Evolutionary conservation across 2,888 invertebrate genomes (phyloP), one percentile per base, ranked within the genome.

Genomic region (Drosophila ezoana): DNA sequence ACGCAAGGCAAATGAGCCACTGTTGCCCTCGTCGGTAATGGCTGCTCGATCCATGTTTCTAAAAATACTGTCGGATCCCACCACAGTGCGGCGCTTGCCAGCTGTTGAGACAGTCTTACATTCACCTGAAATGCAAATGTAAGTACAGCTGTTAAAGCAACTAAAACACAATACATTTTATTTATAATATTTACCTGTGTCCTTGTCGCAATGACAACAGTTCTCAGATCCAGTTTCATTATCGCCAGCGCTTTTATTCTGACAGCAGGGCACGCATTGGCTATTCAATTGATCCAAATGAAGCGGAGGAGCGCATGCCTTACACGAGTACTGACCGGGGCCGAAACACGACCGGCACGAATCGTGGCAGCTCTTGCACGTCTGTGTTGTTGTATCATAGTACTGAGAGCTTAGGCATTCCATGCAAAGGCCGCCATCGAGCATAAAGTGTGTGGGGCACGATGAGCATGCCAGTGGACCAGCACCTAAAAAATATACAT

Each of bases 211-310:
- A 9, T 70, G 71, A 48, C 81, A 81, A 38, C 81, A 81, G 23
- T 66, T 64, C 1, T 53, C 81, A 1, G 76, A 14, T 18, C 52
- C 95, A 61, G 94, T 95, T 63, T 95, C 94, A 87, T 95, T 94
- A 90, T 61, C 91, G 11, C n/a, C 41, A 35, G 87, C 72, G 54
- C 92, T 92, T 54, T 93, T 93, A 49, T 94, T 94, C 0, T 94
- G 92, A 89, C 96, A 96, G 80, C 96, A 96, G 33, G 95, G 94
- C 81, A 96, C 95, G 89, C 96, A 96, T 90, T 95, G 95, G 86
- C 95, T 95, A 92, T 95, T 96, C 75, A 95, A 92, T 81, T 95
- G 94, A 89, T 96, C 95, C 71, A 95, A 91, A 86, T 94, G 94
- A 41, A 95, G 89, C 0, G 96, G 96, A 52, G 93, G 93, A 11